Base-by-base conservation (phyloP, 2,888 invertebrate species). In the Mythimna lalbum region DNA sequence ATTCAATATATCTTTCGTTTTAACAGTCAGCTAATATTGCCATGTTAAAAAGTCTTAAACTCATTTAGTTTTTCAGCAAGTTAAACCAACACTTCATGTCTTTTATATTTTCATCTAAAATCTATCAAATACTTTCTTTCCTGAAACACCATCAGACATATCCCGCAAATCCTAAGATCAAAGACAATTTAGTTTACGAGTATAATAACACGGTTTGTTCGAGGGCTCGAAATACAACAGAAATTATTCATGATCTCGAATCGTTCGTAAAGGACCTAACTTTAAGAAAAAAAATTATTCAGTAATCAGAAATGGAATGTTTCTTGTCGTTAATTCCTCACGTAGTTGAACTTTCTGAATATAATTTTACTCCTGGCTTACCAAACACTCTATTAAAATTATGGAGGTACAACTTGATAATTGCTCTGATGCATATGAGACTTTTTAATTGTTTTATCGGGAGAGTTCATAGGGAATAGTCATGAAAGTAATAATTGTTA, bases 321-420 rank as follows among this genome's bases (percentile, higher is more conserved):
- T 79, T 76, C 63, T 74, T 39, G 19, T 63, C 47, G 68, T 63
- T 66, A 62, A 76, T 70, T 75, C 69, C 62, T 56, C 72, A 14
- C 33, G 23, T 17, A 52, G 80, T 60, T 63, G 43, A 76, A 62
- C 31, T 67, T 65, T 12, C 17, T 63, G 39, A 76, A 70, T 62
- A 70, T 76, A 59, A 78, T 70, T 70, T 67, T 43, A 66, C 50
- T 12, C 17, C 31, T 17, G 21, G n/a, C 55, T 62, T 52, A 10
- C 49, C 31, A 19, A 66, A 61, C 39, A 62, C 17, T 27, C 21
- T 59, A 63, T 67, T 77, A 59, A 56, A 72, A 63, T 53, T 72
- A 63, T 56, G n/a, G 27, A 62, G 49, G 43, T 63, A 52, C 53
- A 71, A 67, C 59, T 66, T 72, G 14, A 56, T 56, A 49, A 50